Base-by-base conservation (phyloP, 2,113 vertebrate species). In the Origma solitaria region DNA sequence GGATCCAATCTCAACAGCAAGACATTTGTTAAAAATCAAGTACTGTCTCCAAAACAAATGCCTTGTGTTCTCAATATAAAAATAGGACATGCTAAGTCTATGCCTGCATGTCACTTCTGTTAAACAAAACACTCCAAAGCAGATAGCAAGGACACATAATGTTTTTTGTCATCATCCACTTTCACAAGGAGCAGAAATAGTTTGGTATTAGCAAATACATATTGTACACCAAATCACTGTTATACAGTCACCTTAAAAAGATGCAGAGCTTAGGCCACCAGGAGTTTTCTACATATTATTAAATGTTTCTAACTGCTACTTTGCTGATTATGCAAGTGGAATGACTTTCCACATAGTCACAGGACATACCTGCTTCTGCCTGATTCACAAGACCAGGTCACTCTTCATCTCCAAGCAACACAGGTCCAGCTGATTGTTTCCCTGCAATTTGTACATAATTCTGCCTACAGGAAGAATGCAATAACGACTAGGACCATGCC, bases 11-110 rank as follows among this genome's bases (percentile, higher is more conserved):
- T 69, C 40, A 69, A 60, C 71, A 91, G 68, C 14, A 87, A 58
- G 45, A 50, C 33, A 58, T 92, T 88, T 90, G 68, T 44, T 87
- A 69, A 90, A 72, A 95, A 82, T n/a, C 57, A 92, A 82, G 50
- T 30, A 42, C 66, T 73, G 18, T 37, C 66, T 86, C 78, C 75
- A 76, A 60, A 91, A 61, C 30, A 95, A 95, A 80, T 54, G 54
- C 20, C 18, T 88, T 65, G 47, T 75, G 50, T 31, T 90, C 87
- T 88, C 8, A 1, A 15, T 40, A 77, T 53, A 95, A 94, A 90
- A 83, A 94, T 30, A 95, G 75, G 68, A 58, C 9, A 31, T 27
- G 75, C 51, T 86, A 86, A 83, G 50, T 51, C 62, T 88, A 83
- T 22, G 47, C 49, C 58, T 72, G 16, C 27, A 85, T 80, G 87